Conservation (phyloP, 1,140 invertebrate genomes). For the Vanessa atalanta region DNA sequence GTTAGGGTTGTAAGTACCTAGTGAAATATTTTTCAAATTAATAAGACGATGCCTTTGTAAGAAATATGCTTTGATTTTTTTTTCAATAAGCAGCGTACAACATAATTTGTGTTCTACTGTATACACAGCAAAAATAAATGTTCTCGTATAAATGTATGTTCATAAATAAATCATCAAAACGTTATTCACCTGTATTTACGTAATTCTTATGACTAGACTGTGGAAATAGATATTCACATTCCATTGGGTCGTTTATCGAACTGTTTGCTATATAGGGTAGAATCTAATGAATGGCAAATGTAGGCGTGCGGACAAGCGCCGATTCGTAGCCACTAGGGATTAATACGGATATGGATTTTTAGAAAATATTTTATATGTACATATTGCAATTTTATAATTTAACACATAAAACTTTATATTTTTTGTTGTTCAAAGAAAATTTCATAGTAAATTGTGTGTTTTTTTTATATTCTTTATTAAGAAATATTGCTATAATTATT, state of each 20-base stretch:
- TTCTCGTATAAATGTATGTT: neutral
- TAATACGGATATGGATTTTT: neutral
- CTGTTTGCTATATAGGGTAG: conserved; percentile 60
- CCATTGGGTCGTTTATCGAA: conserved; percentile 54
- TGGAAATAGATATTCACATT: conserved; percentile 52
- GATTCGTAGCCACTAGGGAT: conserved; percentile 18
- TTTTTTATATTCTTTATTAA: no score
- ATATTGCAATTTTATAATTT: no score
- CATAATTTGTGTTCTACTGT: no score
- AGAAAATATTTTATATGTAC: neutral
- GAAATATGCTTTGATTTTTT: no score
- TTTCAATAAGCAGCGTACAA: no score
- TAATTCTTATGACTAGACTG: conserved; percentile 4
- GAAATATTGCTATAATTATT: no score
- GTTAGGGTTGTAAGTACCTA: no score
- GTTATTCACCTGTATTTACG: neutral
- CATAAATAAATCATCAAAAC: neutral
- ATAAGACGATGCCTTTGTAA: no score
- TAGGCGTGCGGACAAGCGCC: conserved; percentile 41
- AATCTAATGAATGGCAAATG: conserved; percentile 71
- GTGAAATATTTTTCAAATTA: no score
- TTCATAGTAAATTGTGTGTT: no score
- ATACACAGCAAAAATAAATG: neutral
- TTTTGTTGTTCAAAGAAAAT: no score
- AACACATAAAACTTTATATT: no score